Base-by-base conservation (phyloP, 2,888 invertebrate genomes). In the Gnatocerus cornutus region DNA sequence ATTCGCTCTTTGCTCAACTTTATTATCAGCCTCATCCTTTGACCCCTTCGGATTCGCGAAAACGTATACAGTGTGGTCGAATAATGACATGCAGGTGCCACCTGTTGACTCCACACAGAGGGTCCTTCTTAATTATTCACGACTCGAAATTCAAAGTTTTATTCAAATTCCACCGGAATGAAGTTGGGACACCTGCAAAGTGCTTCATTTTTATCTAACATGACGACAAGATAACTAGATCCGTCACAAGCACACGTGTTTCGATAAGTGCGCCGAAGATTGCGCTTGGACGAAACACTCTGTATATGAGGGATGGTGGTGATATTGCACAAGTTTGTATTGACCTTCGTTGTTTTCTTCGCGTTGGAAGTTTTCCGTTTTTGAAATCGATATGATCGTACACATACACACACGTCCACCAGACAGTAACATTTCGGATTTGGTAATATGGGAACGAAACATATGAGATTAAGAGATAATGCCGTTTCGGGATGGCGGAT, bases 381-480 rank as follows among this genome's bases (percentile, higher is more conserved):
- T 41, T 41, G 13, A 12, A 56, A 56, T 41, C 46, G 48, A 33
- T 58, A 21, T 4, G 21, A 3, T 21, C 21, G 21, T 21, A 21
- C 29, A 33, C 56, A 43, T 66, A 58, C 55, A 64, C 58, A 63
- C 55, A 21, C 63, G 16, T 21, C 33, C 37, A 9, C 10, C 41
- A 64, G 33, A 63, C 45, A 62, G 14, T 9, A 50, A 16, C 43
- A 63, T 63, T 63, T 43, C 21, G 16, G 64, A 68, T 71, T 72
- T 71, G 52, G 70, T 69, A 68, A 75, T 74, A 76, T 78, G 78
- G 78, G 78, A 78, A 77, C 65, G 71, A 55, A 77, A 69, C 78
- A 77, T 69, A 78, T 78, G 78, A 76, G 77, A 77, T 76, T 74
- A 68, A 68, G 70, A 73, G 78, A 77, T 78, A 78, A 63, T 63